Evolutionary conservation across 2,113 vertebrate species (phyloP).

Genomic region (Globicephala melas): DNA sequence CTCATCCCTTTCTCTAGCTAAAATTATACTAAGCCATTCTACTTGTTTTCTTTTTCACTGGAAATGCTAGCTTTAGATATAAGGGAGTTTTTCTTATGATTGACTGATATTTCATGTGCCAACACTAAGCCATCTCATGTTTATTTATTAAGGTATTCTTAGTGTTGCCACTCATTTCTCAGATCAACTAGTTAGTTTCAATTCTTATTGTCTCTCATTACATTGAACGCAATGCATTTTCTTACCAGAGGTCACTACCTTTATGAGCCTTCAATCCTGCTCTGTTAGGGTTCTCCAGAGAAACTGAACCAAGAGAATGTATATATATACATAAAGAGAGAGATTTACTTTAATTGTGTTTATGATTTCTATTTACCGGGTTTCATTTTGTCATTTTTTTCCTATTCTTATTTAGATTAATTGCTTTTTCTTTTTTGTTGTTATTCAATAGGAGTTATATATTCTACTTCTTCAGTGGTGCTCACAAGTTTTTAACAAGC

Average conservation of each 20-base stretch:
- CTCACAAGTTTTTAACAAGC: not conserved
- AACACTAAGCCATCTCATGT: constrained; percentile 60
- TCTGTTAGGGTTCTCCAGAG: not conserved
- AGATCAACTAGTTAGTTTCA: constrained; percentile 49
- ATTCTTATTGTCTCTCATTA: constrained; percentile 40
- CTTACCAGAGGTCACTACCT: not conserved
- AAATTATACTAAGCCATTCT: not conserved
- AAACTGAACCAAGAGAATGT: not conserved
- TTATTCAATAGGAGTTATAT: not conserved
- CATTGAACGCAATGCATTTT: constrained; percentile 18
- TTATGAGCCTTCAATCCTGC: not conserved
- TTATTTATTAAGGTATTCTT: constrained; percentile 69
- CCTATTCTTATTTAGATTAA: not conserved
- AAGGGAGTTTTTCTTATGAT: constrained; percentile 51
- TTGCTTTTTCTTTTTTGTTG: not conserved
- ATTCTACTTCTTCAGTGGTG: not conserved
- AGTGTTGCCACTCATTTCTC: constrained; percentile 60
- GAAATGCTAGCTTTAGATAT: constrained; percentile 25
- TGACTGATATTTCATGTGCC: constrained; percentile 54
- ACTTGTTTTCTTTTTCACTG: not conserved
- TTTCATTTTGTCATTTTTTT: not conserved
- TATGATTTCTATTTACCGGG: not conserved
- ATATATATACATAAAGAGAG: not conserved
- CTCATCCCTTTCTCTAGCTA: not conserved
- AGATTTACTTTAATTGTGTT: not conserved